Conservation (phyloP, 2,797 vertebrate genomes). For the Cephalopachus bancanus region DNA sequence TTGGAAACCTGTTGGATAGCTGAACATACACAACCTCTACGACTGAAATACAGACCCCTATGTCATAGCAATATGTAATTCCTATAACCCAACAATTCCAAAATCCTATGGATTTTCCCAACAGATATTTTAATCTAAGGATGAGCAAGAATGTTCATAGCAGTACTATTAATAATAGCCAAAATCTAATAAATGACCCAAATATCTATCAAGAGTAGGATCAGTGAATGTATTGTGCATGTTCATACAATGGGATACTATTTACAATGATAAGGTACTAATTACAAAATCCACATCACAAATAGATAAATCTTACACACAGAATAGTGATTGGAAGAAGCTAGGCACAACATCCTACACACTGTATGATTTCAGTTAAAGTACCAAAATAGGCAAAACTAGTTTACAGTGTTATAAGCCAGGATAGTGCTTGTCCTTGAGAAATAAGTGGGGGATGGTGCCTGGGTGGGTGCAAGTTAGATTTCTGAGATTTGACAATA, state of each 20-base stretch:
- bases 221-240: neutral
- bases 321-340: neutral
- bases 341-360: neutral
- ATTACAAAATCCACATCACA: neutral
- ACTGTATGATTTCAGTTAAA: neutral
- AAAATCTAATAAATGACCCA: slow-evolving; percentile 49
- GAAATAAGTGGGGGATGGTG: too few species aligned
- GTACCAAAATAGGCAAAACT: neutral
- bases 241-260: neutral
- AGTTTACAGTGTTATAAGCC: neutral
- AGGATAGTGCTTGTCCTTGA: neutral
- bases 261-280: neutral
- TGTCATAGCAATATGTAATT: neutral
- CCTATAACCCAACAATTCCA: neutral
- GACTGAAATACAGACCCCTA: neutral
- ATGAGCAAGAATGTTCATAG: neutral
- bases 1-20: neutral
- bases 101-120: neutral
- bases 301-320: neutral
- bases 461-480: neutral
- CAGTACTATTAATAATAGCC: neutral
- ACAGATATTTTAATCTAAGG: neutral
- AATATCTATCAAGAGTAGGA: neutral
- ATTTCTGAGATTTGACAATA: neutral
- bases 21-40: neutral